These are phyloP conservation scores for Tortricodes alternella DNA, from an alignment of 2,888 invertebrate genomes.

Conservation along the genomic window DNA sequence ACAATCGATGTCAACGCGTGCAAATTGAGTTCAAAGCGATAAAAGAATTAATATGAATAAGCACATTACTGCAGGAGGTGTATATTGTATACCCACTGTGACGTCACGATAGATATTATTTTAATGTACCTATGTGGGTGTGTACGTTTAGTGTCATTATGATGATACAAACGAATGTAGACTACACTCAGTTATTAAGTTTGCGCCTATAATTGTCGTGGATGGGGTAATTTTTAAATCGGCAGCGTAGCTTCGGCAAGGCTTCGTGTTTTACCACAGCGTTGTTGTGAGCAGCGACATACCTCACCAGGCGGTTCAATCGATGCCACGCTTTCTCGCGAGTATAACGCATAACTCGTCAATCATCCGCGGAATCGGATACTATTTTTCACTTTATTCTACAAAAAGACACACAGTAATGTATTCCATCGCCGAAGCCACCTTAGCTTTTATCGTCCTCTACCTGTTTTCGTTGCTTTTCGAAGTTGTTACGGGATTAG, in stretches of 20 bases:
- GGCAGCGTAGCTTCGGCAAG: slow-evolving; percentile 56
- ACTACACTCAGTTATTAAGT: slow-evolving; percentile 15
- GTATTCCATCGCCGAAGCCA: slow-evolving; percentile 77
- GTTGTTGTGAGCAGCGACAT: slow-evolving; percentile 60
- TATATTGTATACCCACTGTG: slow-evolving; percentile 13
- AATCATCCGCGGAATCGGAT: slow-evolving; percentile 34
- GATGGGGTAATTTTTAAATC: slow-evolving; percentile 37
- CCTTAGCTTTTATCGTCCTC: slow-evolving; percentile 71
- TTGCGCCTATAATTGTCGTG: slow-evolving; percentile 20
- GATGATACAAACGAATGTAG: slow-evolving; percentile 34
- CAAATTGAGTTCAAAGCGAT: slow-evolving; percentile 12
- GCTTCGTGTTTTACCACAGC: slow-evolving; percentile 51
- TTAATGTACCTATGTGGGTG: slow-evolving; percentile 39
- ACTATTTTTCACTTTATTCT: slow-evolving; percentile 42
- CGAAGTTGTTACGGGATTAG: slow-evolving; percentile 74
- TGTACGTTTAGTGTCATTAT: slow-evolving; percentile 34
- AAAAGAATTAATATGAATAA: neutral
- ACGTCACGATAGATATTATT: slow-evolving; percentile 31
- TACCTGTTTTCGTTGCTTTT: slow-evolving; percentile 75
- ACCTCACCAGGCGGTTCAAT: slow-evolving; percentile 56
- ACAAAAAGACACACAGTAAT: slow-evolving; percentile 54
- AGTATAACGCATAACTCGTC: slow-evolving; percentile 34
- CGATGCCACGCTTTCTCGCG: slow-evolving; percentile 57
- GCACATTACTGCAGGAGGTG: slow-evolving; percentile 17
- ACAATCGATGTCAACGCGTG: neutral